Evolutionary conservation across 2,797 vertebrate species (phyloP).

Genomic region (Chaetodon trifasciatus): DNA sequence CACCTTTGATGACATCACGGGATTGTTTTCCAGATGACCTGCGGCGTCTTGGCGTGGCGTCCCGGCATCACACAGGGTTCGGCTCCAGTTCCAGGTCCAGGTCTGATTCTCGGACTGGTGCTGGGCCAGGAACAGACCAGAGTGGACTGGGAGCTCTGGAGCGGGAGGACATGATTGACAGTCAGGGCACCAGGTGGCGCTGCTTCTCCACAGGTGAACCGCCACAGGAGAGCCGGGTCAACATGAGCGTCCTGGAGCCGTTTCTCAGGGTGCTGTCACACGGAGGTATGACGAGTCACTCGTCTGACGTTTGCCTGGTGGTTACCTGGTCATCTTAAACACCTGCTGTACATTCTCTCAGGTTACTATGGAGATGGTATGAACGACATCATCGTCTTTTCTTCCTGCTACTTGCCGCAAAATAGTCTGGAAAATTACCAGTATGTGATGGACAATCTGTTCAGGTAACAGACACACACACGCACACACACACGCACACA

Average conservation of each 20-base stretch:
- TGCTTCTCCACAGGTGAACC: conserved; percentile 80
- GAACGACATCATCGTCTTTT: conserved; percentile 88
- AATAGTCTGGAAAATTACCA: conserved; percentile 83
- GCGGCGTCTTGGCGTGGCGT: conserved; percentile 64
- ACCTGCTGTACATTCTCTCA: conserved; percentile 53
- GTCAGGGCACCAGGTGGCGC: conserved; percentile 85
- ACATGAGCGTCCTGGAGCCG: conserved; percentile 86
- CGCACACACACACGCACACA: neutral
- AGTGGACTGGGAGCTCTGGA: conserved; percentile 64
- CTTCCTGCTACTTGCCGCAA: conserved; percentile 87
- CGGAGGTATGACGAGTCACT: conserved; percentile 79
- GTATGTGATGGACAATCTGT: conserved; percentile 90
- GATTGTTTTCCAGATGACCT: conserved; percentile 80
- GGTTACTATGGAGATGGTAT: conserved; percentile 88
- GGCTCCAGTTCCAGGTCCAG: neutral
- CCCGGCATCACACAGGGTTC: neutral
- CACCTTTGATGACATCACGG: conserved; percentile 5
- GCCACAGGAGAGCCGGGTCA: conserved; percentile 78
- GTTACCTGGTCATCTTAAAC: neutral
- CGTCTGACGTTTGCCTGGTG: neutral
- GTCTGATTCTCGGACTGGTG: neutral
- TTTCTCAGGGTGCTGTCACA: conserved; percentile 87
- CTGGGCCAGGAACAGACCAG: conserved; percentile 51
- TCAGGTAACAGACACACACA: conserved; percentile 78
- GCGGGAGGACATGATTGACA: conserved; percentile 79